Conservation (phyloP, 2,113 vertebrate genomes). For the Callithrix jacchus region DNA sequence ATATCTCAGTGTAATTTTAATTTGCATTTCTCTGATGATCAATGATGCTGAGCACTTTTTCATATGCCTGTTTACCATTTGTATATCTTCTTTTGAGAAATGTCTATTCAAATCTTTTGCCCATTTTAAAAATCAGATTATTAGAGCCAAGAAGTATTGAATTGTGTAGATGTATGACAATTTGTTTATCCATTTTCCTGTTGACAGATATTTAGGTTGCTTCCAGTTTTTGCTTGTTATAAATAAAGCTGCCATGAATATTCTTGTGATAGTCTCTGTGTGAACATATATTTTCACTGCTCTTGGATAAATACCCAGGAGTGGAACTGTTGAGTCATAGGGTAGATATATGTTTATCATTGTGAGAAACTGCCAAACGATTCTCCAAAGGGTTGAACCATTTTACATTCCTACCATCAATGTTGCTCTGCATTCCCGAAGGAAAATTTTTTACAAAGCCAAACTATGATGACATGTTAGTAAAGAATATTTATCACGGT, state of each 20-base stretch:
- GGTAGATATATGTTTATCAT: not conserved
- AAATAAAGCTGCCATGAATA: not conserved
- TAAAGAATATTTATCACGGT: slow-evolving; percentile 40
- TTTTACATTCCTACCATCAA: not conserved
- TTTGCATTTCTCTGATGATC: too few relatives aligned
- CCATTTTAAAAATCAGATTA: too few relatives aligned
- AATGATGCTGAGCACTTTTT: too few relatives aligned
- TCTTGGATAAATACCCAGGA: not conserved
- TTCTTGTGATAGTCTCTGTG: not conserved
- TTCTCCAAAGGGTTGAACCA: slow-evolving; percentile 9
- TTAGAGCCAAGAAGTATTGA: not conserved
- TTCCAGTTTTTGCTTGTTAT: not conserved
- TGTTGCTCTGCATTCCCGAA: not conserved
- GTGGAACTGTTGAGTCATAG: not conserved
- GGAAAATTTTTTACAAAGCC: not conserved
- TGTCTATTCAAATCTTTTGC: too few relatives aligned
- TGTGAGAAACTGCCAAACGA: not conserved
- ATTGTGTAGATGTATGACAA: not conserved
- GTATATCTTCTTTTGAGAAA: too few relatives aligned
- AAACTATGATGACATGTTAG: slow-evolving; percentile 13
- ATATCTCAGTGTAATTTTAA: too few relatives aligned
- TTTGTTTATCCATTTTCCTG: not conserved
- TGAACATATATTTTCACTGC: not conserved
- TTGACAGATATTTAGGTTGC: not conserved
- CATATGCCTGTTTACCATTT: too few relatives aligned